A percentile compares a stretch with the other conserved stretches of the same genome.
These are phyloP conservation scores for Cosmorhoe ocellata DNA, from an alignment of 2,888 invertebrate species.

Conservation along the genomic window DNA sequence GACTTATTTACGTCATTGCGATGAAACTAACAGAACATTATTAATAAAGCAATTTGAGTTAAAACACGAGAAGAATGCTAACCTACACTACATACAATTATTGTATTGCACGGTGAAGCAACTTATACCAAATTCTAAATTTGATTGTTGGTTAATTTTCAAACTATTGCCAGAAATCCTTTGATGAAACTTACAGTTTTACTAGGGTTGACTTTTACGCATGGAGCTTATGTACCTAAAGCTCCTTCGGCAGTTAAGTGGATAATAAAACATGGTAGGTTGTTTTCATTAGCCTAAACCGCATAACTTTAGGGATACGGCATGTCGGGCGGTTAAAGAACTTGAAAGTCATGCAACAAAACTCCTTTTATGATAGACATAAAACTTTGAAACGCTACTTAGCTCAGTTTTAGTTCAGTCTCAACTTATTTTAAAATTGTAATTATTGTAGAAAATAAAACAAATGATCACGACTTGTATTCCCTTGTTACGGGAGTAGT, in stretches of 20 bases:
- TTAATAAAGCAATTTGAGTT: no score
- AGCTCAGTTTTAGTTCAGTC: background rate
- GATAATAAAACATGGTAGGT: conserved; percentile 72
- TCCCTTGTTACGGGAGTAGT: no score
- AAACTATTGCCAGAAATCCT: no score
- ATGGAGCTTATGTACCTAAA: conserved; percentile 34
- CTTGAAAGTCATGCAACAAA: conserved; percentile 54
- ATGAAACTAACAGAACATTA: no score
- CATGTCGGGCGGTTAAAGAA: conserved; percentile 58
- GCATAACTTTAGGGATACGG: conserved; percentile 28
- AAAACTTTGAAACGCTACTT: conserved; percentile 61
- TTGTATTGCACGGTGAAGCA: no score
- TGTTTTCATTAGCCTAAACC: conserved; percentile 67
- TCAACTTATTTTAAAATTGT: background rate
- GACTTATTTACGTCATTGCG: background rate
- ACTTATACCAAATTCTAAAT: no score
- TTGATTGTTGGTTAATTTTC: no score
- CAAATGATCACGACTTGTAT: no score
- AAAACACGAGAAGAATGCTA: no score
- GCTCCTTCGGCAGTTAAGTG: conserved; percentile 55
- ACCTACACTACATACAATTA: no score
- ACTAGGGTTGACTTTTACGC: conserved; percentile 34
- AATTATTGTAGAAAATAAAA: no score
- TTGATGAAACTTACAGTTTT: conserved; percentile 27
- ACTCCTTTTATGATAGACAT: conserved; percentile 71